Conservation (phyloP, 1,140 invertebrate genomes). For the Philopotamus ludificatus region DNA sequence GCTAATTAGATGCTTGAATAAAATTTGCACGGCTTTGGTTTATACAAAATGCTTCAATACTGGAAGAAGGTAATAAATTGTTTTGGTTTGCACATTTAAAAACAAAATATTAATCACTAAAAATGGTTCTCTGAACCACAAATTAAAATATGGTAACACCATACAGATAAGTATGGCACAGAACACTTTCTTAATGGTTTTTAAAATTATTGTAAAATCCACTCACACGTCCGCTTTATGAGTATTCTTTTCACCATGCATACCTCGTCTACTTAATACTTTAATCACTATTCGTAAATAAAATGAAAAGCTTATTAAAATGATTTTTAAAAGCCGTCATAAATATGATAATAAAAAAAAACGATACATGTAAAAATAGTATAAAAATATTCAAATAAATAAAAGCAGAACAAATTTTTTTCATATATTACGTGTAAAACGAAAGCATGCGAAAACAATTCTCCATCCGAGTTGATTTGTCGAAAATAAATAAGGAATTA, state of each 20-base stretch:
- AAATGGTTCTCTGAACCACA: constrained; percentile 18
- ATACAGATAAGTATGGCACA: constrained; percentile 31
- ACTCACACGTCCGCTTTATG: constrained; percentile 16
- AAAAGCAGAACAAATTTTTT: constrained; percentile 3
- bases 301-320: constrained; percentile 20
- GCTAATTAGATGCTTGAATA: too few relatives aligned
- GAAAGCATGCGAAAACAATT: not conserved
- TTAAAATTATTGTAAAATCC: constrained; percentile 11
- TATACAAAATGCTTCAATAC: constrained; percentile 30
- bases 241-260: constrained; percentile 25
- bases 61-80: constrained; percentile 31
- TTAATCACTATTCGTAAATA: constrained; percentile 27
- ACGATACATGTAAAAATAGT: constrained; percentile 22
- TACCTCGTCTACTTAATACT: not conserved
- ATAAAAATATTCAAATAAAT: constrained; percentile 27
- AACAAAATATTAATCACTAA: not conserved
- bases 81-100: constrained; percentile 26
- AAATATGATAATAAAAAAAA: constrained; percentile 21
- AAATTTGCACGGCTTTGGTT: constrained; percentile 24
- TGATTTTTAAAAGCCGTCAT: constrained; percentile 17
- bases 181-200: constrained; percentile 9
- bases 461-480: not conserved
- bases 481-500: constrained; percentile 28
- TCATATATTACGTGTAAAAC: not conserved
- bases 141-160: constrained; percentile 33